phyloP scores from a whole-genome alignment of 2,113 vertebrate genomes.

The Anguilla rostrata region DNA sequence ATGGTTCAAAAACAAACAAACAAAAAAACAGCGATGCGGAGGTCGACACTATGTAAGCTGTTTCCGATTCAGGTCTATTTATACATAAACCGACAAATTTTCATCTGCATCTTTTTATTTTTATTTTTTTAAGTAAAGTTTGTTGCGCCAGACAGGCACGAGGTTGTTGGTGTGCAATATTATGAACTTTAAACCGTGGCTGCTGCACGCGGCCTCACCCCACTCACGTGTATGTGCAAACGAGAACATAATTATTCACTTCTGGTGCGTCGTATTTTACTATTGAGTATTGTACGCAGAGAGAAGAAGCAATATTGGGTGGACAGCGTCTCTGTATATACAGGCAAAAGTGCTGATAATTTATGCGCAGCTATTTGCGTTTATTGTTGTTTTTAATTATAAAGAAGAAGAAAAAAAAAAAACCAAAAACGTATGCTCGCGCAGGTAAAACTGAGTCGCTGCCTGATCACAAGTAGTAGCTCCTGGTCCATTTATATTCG shows the following conservation, averaged over 20 bases:
- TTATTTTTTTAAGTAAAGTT: slow-evolving; percentile 13
- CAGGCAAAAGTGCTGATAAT: not conserved
- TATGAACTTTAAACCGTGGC: not conserved
- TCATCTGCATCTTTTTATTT: not conserved
- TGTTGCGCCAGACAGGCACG: slow-evolving; percentile 1
- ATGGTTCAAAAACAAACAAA: no score
- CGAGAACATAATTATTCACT: not conserved
- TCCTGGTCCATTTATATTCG: not conserved
- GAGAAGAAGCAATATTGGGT: not conserved
- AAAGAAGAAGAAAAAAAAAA: no score
- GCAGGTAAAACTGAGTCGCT: not conserved
- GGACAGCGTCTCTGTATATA: not conserved
- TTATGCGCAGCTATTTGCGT: not conserved
- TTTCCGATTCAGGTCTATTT: slow-evolving; percentile 12
- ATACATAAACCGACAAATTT: slow-evolving; percentile 14
- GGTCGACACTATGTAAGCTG: not conserved
- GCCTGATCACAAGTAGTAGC: no score
- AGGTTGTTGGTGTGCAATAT: not conserved
- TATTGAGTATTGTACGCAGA: not conserved
- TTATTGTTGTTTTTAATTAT: not conserved
- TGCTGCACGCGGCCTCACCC: not conserved
- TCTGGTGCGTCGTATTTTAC: not conserved
- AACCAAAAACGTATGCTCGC: not conserved
- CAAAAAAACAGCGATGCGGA: not conserved
- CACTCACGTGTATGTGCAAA: not conserved